Conservation (phyloP, 2,797 vertebrate species). For the Lithobates pipiens region DNA sequence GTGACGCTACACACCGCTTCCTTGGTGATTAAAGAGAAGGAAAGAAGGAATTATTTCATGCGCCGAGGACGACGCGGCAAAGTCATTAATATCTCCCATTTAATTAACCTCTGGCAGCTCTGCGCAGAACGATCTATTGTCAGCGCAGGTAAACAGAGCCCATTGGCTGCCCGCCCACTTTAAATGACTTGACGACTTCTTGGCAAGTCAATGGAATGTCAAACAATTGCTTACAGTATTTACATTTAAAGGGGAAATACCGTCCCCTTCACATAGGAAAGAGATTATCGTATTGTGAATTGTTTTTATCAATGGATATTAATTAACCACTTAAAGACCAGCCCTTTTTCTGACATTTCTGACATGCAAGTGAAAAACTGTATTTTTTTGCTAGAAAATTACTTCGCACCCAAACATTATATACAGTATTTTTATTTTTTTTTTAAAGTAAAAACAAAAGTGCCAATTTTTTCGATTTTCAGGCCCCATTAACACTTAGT, state of each 20-base stretch:
- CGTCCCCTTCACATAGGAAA: too few species aligned
- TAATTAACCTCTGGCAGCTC: conserved; percentile 31
- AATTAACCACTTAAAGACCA: too few species aligned
- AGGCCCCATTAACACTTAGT: too few species aligned
- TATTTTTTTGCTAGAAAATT: too few species aligned
- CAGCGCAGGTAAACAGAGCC: conserved; percentile 15
- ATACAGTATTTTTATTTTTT: too few species aligned
- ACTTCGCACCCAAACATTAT: too few species aligned
- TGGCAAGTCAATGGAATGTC: background rate
- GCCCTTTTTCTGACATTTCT: too few species aligned
- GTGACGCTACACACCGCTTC: conserved; percentile 84
- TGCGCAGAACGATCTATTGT: conserved; percentile 31
- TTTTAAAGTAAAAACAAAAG: too few species aligned
- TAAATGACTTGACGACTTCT: background rate
- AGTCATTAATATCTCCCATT: conserved; percentile 20
- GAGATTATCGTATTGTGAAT: too few species aligned
- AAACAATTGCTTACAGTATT: background rate
- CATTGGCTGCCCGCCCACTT: background rate
- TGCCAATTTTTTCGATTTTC: too few species aligned
- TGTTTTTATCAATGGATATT: too few species aligned
- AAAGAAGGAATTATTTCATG: conserved; percentile 7
- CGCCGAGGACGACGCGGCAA: background rate
- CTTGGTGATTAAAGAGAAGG: conserved; percentile 71
- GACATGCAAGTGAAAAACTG: too few species aligned
- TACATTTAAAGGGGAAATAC: background rate